phyloP scores from a whole-genome alignment of 2,113 vertebrate species.

The Lepus americanus region DNA sequence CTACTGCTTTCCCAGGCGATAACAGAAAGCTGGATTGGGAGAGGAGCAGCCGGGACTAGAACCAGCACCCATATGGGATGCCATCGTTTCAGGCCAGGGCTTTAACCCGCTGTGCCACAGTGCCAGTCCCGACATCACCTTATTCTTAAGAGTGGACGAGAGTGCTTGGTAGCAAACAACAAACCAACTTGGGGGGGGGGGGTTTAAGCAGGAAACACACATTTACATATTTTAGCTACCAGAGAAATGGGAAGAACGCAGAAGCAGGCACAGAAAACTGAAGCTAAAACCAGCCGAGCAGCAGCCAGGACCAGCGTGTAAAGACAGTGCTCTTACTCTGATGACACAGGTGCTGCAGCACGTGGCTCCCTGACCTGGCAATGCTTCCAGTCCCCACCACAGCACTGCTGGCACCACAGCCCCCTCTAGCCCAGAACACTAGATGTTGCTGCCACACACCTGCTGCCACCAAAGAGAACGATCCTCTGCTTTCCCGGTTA shows the following conservation, averaged over 20 bases:
- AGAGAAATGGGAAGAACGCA: neutral
- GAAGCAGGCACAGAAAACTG: neutral
- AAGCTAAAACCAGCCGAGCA: neutral
- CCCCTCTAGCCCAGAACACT: neutral
- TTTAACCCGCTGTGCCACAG: too few relatives aligned
- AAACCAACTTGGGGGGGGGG: neutral
- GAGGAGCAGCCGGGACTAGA: too few relatives aligned
- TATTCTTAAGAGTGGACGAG: neutral
- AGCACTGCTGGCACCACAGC: fast-evolving
- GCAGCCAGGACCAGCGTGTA: too few relatives aligned
- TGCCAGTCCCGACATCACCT: neutral
- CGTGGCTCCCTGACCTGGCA: fast-evolving
- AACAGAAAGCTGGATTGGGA: too few relatives aligned
- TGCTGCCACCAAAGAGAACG: neutral
- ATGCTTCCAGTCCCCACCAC: neutral
- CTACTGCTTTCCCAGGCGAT: too few relatives aligned
- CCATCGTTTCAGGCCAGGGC: too few relatives aligned
- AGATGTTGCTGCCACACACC: too few relatives aligned
- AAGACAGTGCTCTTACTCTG: neutral
- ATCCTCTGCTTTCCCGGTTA: neutral
- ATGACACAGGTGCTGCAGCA: neutral
- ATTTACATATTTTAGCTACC: neutral
- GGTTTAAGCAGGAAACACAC: neutral
- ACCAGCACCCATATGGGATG: too few relatives aligned
- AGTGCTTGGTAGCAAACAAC: neutral